Conservation (phyloP, 2,113 vertebrate genomes). For the Megaceryle maxima region DNA sequence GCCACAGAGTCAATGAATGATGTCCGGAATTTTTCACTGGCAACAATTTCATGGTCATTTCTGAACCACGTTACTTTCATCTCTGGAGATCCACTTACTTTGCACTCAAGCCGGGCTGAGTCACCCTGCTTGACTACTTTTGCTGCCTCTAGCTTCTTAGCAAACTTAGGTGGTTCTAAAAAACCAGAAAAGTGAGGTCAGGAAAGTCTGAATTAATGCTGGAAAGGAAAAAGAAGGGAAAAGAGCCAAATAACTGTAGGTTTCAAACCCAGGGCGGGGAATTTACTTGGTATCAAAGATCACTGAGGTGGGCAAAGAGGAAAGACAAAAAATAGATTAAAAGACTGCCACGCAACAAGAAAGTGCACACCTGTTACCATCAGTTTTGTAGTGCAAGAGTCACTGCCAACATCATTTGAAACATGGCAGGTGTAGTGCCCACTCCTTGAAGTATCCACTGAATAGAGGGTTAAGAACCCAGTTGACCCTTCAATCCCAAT, state of each 20-base stretch:
- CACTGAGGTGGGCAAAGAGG: slow-evolving; percentile 30
- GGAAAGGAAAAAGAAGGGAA: background rate
- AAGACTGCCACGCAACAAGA: slow-evolving; percentile 30
- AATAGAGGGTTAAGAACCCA: slow-evolving; percentile 92
- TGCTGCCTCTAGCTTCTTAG: slow-evolving; percentile 89
- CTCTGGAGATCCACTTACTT: slow-evolving; percentile 90
- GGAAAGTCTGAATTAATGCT: background rate
- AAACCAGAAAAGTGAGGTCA: slow-evolving; percentile 69
- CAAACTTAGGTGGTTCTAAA: slow-evolving; percentile 95
- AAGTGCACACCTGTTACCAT: slow-evolving; percentile 87
- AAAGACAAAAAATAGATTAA: background rate
- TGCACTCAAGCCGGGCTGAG: slow-evolving; percentile 88
- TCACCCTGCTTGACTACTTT: slow-evolving; percentile 91
- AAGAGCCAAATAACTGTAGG: slow-evolving; percentile 11
- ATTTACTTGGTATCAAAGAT: background rate
- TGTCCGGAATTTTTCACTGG: slow-evolving; percentile 85
- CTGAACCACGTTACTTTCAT: slow-evolving; percentile 92
- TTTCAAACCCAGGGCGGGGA: background rate
- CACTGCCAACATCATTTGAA: slow-evolving; percentile 94
- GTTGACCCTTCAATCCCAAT: slow-evolving; percentile 88
- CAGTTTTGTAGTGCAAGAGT: slow-evolving; percentile 87
- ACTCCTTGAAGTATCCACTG: slow-evolving; percentile 85
- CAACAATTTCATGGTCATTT: slow-evolving; percentile 86
- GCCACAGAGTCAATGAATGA: slow-evolving; percentile 89
- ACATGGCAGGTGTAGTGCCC: slow-evolving; percentile 93